Conservation (phyloP, 1,140 invertebrate species). For the Drosophila tsacasi region DNA sequence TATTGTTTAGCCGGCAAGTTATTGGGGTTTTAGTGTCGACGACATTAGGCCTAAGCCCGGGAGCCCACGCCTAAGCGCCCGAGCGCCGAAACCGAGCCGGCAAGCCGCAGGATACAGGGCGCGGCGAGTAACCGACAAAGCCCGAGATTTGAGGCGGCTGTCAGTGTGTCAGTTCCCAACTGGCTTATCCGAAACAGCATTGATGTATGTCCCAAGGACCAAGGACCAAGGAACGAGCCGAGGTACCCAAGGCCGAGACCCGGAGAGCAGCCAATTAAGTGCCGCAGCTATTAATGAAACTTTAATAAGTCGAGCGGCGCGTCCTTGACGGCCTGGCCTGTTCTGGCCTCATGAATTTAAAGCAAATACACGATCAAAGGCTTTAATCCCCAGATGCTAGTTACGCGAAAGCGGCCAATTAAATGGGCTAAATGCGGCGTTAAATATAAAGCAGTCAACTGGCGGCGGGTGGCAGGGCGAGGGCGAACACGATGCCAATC, state of each 20-base stretch:
- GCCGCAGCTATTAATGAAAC: constrained; percentile 61
- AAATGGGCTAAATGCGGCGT: constrained; percentile 75
- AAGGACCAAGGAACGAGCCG: neutral
- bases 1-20: constrained; percentile 72
- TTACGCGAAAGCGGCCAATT: constrained; percentile 75
- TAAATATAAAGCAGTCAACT: constrained; percentile 62
- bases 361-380: constrained; percentile 77
- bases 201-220: constrained; percentile 58
- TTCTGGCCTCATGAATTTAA: constrained; percentile 61
- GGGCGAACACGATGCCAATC: constrained; percentile 43
- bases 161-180: constrained; percentile 60
- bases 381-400: constrained; percentile 74
- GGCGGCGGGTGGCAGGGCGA: constrained; percentile 6
- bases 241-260: constrained; percentile 14
- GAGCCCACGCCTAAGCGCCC: constrained; percentile 28
- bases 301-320: constrained; percentile 56
- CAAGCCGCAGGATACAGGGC: constrained; percentile 30
- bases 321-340: constrained; percentile 51
- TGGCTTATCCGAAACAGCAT: constrained; percentile 64
- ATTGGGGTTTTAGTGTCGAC: constrained; percentile 76
- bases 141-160: constrained; percentile 59
- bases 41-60: constrained; percentile 68
- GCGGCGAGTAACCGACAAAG: constrained; percentile 36
- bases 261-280: constrained; percentile 64
- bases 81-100: constrained; percentile 22